Percentiles rank a stretch among this genome's conserved stretches.
phyloP scores from a whole-genome alignment of 2,113 vertebrate genomes.

The Coptodon rendalli region DNA sequence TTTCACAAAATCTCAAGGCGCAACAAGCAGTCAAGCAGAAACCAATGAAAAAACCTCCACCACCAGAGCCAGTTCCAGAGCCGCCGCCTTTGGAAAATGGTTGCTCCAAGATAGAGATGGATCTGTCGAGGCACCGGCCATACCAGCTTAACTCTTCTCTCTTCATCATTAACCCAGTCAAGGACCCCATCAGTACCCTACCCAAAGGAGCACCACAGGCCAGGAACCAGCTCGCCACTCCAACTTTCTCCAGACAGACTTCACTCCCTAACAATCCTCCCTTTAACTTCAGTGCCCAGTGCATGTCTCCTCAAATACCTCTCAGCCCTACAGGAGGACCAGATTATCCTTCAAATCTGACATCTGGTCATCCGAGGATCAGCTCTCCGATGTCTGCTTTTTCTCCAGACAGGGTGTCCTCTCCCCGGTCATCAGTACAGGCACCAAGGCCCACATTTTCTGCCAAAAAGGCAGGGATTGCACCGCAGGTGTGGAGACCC shows the following conservation, averaged over 20 bases:
- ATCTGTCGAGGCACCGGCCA: slow-evolving; percentile 83
- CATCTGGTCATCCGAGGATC: slow-evolving; percentile 51
- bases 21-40: slow-evolving; percentile 66
- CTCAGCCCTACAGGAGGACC: slow-evolving; percentile 24
- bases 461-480: slow-evolving; percentile 85
- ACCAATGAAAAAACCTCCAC: slow-evolving; percentile 25
- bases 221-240: slow-evolving; percentile 49
- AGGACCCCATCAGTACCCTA: slow-evolving; percentile 71
- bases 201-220: slow-evolving; percentile 77
- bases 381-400: slow-evolving; percentile 63
- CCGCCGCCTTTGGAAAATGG: slow-evolving; percentile 73
- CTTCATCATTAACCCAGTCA: slow-evolving; percentile 85
- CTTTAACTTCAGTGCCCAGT: slow-evolving; percentile 65
- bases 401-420: slow-evolving; percentile 72
- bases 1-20: slow-evolving; percentile 63
- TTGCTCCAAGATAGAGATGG: slow-evolving; percentile 81
- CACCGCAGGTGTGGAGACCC: slow-evolving; percentile 98
- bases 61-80: slow-evolving; percentile 62
- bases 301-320: slow-evolving; percentile 65
- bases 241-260: slow-evolving; percentile 63
- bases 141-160: slow-evolving; percentile 88
- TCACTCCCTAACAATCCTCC: slow-evolving; percentile 72
- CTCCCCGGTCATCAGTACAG: slow-evolving; percentile 74
- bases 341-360: slow-evolving; percentile 13
- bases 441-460: slow-evolving; percentile 91